Evolutionary conservation across 2,797 vertebrate species (phyloP), one percentile per base, ranked within the genome.

Genomic region (Anableps anableps): DNA sequence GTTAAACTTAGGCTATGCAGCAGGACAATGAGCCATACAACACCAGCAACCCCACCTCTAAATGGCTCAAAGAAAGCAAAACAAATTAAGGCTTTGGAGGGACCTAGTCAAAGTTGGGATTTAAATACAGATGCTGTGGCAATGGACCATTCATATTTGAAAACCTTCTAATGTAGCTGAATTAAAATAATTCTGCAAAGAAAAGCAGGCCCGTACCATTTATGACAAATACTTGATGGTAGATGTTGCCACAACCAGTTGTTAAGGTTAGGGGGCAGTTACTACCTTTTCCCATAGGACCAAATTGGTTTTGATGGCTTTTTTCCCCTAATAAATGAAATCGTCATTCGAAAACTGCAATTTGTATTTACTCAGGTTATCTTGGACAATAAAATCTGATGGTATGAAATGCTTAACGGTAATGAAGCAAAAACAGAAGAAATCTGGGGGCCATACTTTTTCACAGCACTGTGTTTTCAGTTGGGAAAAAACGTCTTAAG

Each of bases 401-500:
- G 31, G 31, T 62, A 16, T 62, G 58, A 62, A 62, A 31, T 0
- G 29, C 58, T 62, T 62, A 3, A 62, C n/a, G 29, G 58, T 62
- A 17, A 17, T 17, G 5, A 62, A 58, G 53, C 53, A 62, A 34
- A 62, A 62, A 62, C 6, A 31, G 29, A 62, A 62, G 6, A 31
- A 34, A 62, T 34, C 29, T 34, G 58, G 58, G 38, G 21, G 19
- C 10, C 21, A 66, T 13, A 26, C 21, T 66, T 66, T 38, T 36
- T 21, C 23, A 5, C 64, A 66, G 64, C 21, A 1, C 19, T 71
- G 23, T 73, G 48, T 80, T 88, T 85, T 80, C 71, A 79, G 29
- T 71, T 53, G 74, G 51, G 26, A 83, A 29, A 80, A 73, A 47
- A 50, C 51, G 47, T 2, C 21, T 14, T 6, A 77, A 72, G 74